Percentiles rank a stretch among this genome's conserved stretches.
Conservation (phyloP, 2,797 vertebrate genomes). For the Cirrhinus mrigala region DNA sequence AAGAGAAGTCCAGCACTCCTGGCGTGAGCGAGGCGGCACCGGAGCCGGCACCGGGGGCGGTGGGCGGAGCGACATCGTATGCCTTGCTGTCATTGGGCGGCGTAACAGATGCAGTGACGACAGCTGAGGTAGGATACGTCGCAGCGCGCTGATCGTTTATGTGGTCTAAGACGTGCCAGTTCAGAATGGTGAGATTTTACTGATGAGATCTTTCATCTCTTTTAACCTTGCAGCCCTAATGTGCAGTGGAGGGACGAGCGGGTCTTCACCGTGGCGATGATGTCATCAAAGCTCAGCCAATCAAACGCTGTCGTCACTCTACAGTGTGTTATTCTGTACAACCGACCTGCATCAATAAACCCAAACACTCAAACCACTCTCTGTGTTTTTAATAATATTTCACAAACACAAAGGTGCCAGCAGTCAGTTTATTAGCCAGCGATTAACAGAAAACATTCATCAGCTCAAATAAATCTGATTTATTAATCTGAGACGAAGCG, state of each 20-base stretch:
- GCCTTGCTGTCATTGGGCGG: too few relatives aligned
- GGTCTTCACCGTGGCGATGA: neutral
- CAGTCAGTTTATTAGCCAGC: neutral
- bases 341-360: neutral
- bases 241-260: neutral
- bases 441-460: neutral
- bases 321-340: neutral
- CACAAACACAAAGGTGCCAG: neutral
- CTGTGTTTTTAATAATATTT: neutral
- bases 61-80: neutral
- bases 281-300: neutral
- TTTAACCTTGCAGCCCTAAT: neutral
- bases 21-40: rapidly evolving
- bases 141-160: neutral
- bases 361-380: neutral
- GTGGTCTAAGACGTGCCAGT: neutral
- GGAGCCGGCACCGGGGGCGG: too few relatives aligned
- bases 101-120: neutral
- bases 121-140: neutral
- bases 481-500: neutral
- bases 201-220: neutral
- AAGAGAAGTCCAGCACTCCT: neutral
- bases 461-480: too few relatives aligned
- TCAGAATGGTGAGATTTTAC: neutral
- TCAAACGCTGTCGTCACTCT: neutral